phyloP scores from a whole-genome alignment of 1,140 invertebrate species.

The Wasmannia auropunctata region DNA sequence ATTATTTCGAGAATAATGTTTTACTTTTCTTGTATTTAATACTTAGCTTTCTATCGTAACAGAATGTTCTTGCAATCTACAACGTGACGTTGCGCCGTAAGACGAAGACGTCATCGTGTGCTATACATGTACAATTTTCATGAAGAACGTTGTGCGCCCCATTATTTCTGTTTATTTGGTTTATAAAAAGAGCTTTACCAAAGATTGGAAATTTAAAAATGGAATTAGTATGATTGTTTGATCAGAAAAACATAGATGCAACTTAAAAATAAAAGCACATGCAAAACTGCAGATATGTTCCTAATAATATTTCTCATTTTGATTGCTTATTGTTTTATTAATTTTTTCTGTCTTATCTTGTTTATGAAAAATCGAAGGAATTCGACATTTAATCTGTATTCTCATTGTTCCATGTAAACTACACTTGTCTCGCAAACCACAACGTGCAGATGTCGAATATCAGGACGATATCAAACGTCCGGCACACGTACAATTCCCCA shows the following conservation, averaged over 20 bases:
- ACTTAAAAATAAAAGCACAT: background rate
- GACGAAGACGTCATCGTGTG: constrained; percentile 2
- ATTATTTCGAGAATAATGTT: background rate
- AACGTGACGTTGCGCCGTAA: constrained; percentile 9
- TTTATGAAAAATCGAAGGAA: constrained; percentile 13
- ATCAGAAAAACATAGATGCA: too few species aligned
- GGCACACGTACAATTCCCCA: constrained; percentile 17
- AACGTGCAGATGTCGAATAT: constrained; percentile 31
- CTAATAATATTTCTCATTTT: background rate
- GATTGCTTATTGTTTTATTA: background rate
- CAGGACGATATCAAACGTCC: constrained; percentile 22
- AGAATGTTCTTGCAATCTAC: constrained; percentile 42
- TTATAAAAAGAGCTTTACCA: background rate
- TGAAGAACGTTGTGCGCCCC: background rate
- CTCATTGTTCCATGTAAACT: background rate
- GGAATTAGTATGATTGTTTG: background rate
- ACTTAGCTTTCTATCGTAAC: constrained; percentile 9
- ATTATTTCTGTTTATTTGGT: background rate
- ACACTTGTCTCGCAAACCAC: constrained; percentile 4
- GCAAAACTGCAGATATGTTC: background rate
- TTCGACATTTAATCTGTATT: background rate
- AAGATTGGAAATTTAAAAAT: background rate
- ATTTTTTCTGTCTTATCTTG: constrained; percentile 4
- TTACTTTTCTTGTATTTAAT: constrained; percentile 29
- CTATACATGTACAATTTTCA: constrained; percentile 17